Evolutionary conservation across 2,113 vertebrate species (phyloP), one percentile per base, ranked within the genome.

Genomic region (Myotis yumanensis): DNA sequence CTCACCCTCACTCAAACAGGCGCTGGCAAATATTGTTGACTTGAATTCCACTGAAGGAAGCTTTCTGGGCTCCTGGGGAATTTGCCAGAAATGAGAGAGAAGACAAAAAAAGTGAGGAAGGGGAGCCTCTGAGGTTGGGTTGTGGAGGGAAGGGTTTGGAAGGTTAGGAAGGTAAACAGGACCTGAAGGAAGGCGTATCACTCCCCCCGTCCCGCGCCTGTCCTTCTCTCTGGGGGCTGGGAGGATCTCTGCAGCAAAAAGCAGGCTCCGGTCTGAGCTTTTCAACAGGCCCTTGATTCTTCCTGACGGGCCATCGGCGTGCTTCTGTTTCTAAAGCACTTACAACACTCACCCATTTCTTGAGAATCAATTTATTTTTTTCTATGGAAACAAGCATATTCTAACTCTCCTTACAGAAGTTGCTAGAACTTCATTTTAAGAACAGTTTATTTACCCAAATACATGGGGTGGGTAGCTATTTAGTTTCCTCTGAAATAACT

Each of bases 1-100:
- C 18, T 9, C 2, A 1, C 9, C 1, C 5, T 30, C 9, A 35
- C 0, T 0, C 28, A 16, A 16, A 2, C 3, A 7, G n/a, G 28
- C 12, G 1, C 23, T 23, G 9, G 16, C 5, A 18, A 20, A n/a
- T 64, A 64, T 64, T 64, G 62, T 18, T 51, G 32, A 12, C 3
- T 37, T 16, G 22, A 16, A 15, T 25, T 25, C 22, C 14, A 0
- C 6, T 7, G 18, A 35, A 28, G 3, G 69, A 11, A 3, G n/a
- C 54, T 30, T 4, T 0, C 14, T 0, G 1, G 3, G 8, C 40
- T 69, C 71, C 40, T 32, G 75, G 57, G 43, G 62, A 64, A 64
- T 64, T 64, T 64, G 28, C 62, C 28, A 32, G 48, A 20, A 20
- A 15, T 28, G 11, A n/a, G n/a, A 87, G 4, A 64, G 43, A 6